Percentiles rank a stretch among this genome's conserved stretches.
phyloP scores from a whole-genome alignment of 2,888 invertebrate genomes.

The Limnephilus lunatus region DNA sequence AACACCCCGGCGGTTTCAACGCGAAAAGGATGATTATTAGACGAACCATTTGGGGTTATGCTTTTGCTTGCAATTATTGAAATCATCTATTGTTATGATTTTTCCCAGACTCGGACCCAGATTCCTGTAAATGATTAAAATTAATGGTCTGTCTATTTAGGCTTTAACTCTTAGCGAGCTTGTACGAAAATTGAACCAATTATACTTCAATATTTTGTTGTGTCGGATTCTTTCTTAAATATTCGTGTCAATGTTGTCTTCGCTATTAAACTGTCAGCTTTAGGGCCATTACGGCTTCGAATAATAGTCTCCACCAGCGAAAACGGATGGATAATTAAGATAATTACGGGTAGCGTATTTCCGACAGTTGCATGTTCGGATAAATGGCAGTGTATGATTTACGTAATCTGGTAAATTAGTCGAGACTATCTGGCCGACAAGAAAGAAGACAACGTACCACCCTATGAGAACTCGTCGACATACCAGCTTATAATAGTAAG shows the following conservation, averaged over 20 bases:
- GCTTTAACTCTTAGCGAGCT: conserved; percentile 6
- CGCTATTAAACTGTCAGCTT: background rate
- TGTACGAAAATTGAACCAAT: background rate
- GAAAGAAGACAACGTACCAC: conserved; percentile 17
- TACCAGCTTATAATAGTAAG: conserved; percentile 47
- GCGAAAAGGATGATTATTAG: conserved; percentile 35
- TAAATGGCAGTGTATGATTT: conserved; percentile 42
- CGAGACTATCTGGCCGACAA: conserved; percentile 36
- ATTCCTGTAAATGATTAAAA: background rate
- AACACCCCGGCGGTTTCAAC: conserved; percentile 19
- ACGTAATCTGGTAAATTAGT: conserved; percentile 45
- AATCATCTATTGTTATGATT: conserved; percentile 36
- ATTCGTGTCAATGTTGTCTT: background rate
- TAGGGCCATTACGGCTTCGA: background rate
- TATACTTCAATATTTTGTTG: background rate
- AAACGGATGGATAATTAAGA: conserved; percentile 12
- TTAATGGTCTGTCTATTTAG: background rate
- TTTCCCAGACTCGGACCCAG: conserved; percentile 31
- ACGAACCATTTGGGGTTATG: conserved; percentile 13
- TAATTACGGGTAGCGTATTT: conserved; percentile 36
- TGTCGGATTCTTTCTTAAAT: background rate
- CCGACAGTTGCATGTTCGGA: conserved; percentile 52
- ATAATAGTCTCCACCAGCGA: conserved; percentile 14
- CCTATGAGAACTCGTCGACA: conserved; percentile 45
- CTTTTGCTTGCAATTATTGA: conserved; percentile 4